Evolutionary conservation across 2,113 vertebrate genomes (phyloP), one percentile per base, ranked within the genome.

Genomic region (Ranitomeya variabilis): DNA sequence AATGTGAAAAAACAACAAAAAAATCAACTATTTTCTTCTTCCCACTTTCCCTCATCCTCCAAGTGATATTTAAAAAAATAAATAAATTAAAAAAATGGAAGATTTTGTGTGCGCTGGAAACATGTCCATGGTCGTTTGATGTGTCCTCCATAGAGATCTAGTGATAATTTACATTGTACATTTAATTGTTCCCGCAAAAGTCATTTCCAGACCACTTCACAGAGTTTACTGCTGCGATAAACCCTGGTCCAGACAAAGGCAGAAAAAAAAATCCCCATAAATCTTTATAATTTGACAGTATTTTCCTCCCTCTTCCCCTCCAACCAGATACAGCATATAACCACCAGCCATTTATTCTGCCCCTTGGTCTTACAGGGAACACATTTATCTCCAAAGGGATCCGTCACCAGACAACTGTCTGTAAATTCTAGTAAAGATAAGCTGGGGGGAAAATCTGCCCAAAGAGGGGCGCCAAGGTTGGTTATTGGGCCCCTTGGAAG

Each of bases 121-220:
- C 45, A 37, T 77, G 15, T 57, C 23, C 45, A 54, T 52, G 64
- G 76, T 21, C 51, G 76, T 87, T 87, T 87, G 74, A 79, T 79
- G 86, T 80, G 62, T 55, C 74, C 51, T 57, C 62, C 55, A 80
- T 87, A 57, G 76, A 78, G 52, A 13, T 55, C 77, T 80, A 16
- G 86, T 45, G 62, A 54, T 69, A 31, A 80, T 80, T 71, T 87
- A 57, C 62, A 60, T 69, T 80, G 52, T 69, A 69, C 45, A 12
- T 80, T 67, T 87, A 87, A 87, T 71, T 80, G 26, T 6, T 19
- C 67, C 76, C 77, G 45, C 86, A 69, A 23, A 80, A 55, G 21
- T 51, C 62, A 55, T 69, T 87, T 87, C 26, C 37, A 80, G 62
- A 80, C 77, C 86, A 80, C 86, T 80, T 87, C 51, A 80, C 62